Evolutionary conservation across 1,140 invertebrate genomes (phyloP), one percentile per base, ranked within the genome.

Genomic region (Listronotus bonariensis): DNA sequence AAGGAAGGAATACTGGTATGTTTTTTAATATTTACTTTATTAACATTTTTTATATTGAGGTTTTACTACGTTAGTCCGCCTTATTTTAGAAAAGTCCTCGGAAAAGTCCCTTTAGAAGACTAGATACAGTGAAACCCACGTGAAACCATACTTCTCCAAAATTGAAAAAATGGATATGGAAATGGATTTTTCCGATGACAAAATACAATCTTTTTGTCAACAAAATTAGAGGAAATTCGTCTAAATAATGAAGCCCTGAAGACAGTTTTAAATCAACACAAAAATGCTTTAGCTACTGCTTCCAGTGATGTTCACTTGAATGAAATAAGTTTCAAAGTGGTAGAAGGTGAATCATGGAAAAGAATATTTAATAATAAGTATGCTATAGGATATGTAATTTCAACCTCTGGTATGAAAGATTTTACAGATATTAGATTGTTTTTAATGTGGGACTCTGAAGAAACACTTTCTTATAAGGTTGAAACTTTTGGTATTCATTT

Each of bases 191-290:
- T 36, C 2, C 3, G 32, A 40, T 38, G 52, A 54, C 17, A 38
- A 54, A 54, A 38, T 54, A 15, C n/a, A 54, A 54, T 38, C 15
- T 54, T 54, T 38, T 26, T 54, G n/a, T 34, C 32, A 8, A 54
- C n/a, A 9, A 54, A 54, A 54, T 14, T 54, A n/a, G 52, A 54
- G 34, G 52, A 38, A 18, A 31, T 54, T 12, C 52, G 52, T 41
- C 26, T 38, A 3, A 12, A 38, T 18, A 54, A 54, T 17, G 26
- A 14, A 26, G 12, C 34, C 5, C 14, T 54, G 26, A 14, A 54
- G 14, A 31, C 10, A 36, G 38, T 41, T 41, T 41, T 54, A 41
- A 17, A 15, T 15, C n/a, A 54, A 14, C 15, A 31, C n/a, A 54
- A 31, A 54, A 3, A 38, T 9, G 14, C 14, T 38, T 15, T 18